Conservation (phyloP, 2,797 vertebrate genomes). For the Enteromius thamalakanensis region DNA sequence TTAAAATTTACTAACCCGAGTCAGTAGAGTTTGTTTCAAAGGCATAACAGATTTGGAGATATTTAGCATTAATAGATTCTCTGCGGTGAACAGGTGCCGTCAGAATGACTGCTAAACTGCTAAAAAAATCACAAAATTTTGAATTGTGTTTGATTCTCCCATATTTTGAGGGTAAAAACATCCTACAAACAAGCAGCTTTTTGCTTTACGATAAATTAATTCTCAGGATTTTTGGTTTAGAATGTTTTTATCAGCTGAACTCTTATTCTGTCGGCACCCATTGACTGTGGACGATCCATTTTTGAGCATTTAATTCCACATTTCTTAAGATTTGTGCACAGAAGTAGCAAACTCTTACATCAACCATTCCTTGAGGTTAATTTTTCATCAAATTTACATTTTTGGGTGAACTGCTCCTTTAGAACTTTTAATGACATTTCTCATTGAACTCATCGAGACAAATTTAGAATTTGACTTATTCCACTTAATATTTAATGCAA, state of each 20-base stretch:
- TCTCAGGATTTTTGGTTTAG: background rate
- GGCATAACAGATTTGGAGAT: background rate
- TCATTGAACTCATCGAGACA: background rate
- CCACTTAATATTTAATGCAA: background rate
- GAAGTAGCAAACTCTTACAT: background rate
- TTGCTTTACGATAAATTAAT: background rate
- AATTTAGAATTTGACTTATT: background rate
- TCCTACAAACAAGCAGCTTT: background rate
- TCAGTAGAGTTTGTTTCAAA: background rate
- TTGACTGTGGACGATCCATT: background rate
- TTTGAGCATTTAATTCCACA: background rate
- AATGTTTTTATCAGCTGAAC: background rate
- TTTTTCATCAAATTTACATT: too few species aligned
- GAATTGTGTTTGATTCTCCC: too few species aligned
- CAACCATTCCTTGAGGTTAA: background rate
- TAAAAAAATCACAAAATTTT: background rate
- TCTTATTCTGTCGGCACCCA: background rate
- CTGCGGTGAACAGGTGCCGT: background rate
- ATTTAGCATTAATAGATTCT: background rate
- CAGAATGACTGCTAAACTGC: background rate
- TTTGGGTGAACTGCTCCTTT: background rate
- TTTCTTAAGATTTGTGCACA: background rate
- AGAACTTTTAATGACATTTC: background rate
- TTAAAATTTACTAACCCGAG: background rate
- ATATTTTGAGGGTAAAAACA: too few species aligned